Base-by-base conservation (phyloP, 53 echinoderm and acorn worm genomes). In the Patiria pectinifera region DNA sequence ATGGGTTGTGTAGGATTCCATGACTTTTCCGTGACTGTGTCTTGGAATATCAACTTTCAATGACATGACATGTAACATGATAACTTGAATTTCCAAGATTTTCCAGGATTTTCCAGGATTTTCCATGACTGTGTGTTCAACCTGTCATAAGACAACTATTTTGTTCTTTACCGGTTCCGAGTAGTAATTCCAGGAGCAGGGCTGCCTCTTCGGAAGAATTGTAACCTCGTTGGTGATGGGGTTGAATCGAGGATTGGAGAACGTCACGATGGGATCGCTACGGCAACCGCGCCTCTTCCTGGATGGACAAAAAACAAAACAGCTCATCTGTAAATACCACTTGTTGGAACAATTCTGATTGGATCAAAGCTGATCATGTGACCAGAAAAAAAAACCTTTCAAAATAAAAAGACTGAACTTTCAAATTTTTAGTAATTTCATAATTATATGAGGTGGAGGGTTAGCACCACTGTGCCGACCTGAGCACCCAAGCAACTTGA, bases 171-270 rank as follows among this genome's bases (percentile, higher is more conserved):
- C 93, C 46, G 86, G 95, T 70, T 91, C 83, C 13, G 93, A 78
- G 85, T 93, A 93, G 47, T 91, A 45, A 4, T 91, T 87, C 95
- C 95, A 95, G 11, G 95, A 87, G 69, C 93, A 88, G 0, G 95
- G 91, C 63, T 92, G 92, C 14, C 77, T 88, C 87, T 76, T 87
- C 0, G 95, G 95, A 74, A 93, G 62, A 82, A 95, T 93, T 44
- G 91, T 89, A 62, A 97, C 89, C 83, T 97, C 97, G 71, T 95
- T 97, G 75, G 95, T 95, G 44, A 95, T 95, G 92, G 93, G 94
- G 62, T 97, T 97, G 69, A 94, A 97, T 58, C 94, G 91, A 14
- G 95, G 87, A 77, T 94, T 91, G 59, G 91, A 91, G 89, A 94
- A 97, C 22, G 93, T 89, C 87, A 91, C 87, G 11, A 88, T 84